Conservation (phyloP, 2,797 vertebrate species). For the Gobio occitaniae region DNA sequence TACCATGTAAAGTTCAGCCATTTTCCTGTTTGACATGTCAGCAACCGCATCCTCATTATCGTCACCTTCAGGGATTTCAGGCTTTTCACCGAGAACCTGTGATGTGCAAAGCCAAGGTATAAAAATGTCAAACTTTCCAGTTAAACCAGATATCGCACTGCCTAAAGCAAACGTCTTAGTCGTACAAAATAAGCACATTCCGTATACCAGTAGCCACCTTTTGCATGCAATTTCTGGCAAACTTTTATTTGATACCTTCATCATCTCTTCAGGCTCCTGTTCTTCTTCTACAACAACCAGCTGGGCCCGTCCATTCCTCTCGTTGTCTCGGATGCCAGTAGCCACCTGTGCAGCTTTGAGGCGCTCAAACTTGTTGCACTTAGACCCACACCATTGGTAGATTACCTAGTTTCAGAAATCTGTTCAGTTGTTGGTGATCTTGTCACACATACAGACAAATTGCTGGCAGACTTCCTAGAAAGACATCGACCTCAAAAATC, state of each 20-base stretch:
- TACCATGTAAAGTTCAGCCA: constrained; percentile 92
- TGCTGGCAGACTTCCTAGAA: not conserved
- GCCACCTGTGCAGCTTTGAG: constrained; percentile 89
- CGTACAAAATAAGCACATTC: not conserved
- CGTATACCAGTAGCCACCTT: not conserved
- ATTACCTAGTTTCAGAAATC: constrained; percentile 76
- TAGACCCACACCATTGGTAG: constrained; percentile 92
- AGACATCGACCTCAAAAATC: not conserved
- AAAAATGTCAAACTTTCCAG: not conserved
- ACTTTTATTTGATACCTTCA: constrained; percentile 72
- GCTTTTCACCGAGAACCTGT: constrained; percentile 87
- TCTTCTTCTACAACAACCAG: constrained; percentile 87
- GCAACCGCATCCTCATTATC: constrained; percentile 82
- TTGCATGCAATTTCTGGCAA: not conserved
- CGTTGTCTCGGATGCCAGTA: constrained; percentile 88
- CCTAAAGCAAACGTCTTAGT: not conserved
- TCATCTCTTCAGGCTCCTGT: constrained; percentile 75
- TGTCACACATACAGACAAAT: not conserved
- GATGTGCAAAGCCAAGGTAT: constrained; percentile 17
- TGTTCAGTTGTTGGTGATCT: not conserved
- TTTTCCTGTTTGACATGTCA: constrained; percentile 87
- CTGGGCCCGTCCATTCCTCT: constrained; percentile 84
- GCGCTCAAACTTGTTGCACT: constrained; percentile 88
- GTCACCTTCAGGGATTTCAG: constrained; percentile 73
- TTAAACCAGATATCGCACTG: not conserved